Conservation (phyloP, 2,888 invertebrate genomes). For the Phorcus lineatus region DNA sequence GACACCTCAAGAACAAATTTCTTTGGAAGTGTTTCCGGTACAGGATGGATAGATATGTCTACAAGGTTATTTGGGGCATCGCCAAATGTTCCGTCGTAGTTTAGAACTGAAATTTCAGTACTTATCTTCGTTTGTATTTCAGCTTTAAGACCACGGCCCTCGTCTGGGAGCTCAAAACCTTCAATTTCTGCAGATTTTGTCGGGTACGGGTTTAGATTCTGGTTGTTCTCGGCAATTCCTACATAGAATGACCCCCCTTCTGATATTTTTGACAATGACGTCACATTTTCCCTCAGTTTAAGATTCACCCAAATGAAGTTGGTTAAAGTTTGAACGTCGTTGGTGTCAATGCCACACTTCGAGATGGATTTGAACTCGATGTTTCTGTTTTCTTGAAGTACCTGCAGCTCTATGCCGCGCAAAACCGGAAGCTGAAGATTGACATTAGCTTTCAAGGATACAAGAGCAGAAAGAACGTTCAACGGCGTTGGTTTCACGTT, state of each 20-base stretch:
- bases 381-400: background rate
- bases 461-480: background rate
- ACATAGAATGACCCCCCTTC: background rate
- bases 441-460: background rate
- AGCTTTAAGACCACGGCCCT: background rate
- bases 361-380: background rate
- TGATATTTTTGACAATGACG: background rate
- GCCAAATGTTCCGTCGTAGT: background rate
- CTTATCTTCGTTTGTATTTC: background rate
- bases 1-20: background rate
- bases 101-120: background rate
- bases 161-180: background rate
- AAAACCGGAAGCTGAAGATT: too few species aligned
- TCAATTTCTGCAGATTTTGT: background rate
- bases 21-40: background rate
- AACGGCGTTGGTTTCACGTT: background rate
- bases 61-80: background rate
- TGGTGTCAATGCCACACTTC: background rate
- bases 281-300: background rate
- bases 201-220: background rate
- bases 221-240: background rate
- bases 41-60: background rate
- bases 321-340: background rate
- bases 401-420: background rate
- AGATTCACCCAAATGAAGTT: background rate